Evolutionary conservation across 2,797 vertebrate species (phyloP), one percentile per base, ranked within the genome.

Genomic region (Hipposideros larvatus): DNA sequence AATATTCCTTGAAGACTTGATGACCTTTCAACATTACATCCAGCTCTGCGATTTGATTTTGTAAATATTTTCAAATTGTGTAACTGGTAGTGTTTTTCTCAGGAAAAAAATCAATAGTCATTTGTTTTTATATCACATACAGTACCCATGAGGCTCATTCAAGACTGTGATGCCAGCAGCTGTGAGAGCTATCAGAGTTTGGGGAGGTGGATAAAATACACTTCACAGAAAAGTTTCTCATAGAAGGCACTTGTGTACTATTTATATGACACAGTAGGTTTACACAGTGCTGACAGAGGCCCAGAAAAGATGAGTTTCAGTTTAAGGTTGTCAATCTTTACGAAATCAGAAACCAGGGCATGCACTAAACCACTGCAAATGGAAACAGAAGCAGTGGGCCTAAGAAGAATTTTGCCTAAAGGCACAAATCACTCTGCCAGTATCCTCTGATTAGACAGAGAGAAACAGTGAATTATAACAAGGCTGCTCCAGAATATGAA

Each of bases 361-460:
- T 2, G 19, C 18, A 79, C 6, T 73, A 95, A 70, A 86, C 41
- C 10, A 16, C 19, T 84, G 41, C 8, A 91, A 83, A 73, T 28
- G 2, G 34, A 86, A 98, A 92, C 21, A 92, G 68, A 78, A 95
- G 43, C 2, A 0, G 2, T 15, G 4, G 31, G 78, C 6, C 43
- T 31, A 79, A 73, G 24, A 51, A 96, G 46, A 82, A 26, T 26
- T 75, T 26, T 89, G 28, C 74, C 59, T 96, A 93, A 22, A 92
- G 4, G 24, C 46, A 80, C 26, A 71, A 96, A 63, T 95, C 4
- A 6, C 28, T 90, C 1, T 41, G n/a, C 7, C 78, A 97, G 94
- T 75, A n/a, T 92, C 66, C 3, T 95, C 55, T 93, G 77, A 94
- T 96, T 95, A 93, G 46, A 51, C 0, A 96, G 63, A 90, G 86